phyloP scores from a whole-genome alignment of 2,888 invertebrate species.

The Diarsia rubi region DNA sequence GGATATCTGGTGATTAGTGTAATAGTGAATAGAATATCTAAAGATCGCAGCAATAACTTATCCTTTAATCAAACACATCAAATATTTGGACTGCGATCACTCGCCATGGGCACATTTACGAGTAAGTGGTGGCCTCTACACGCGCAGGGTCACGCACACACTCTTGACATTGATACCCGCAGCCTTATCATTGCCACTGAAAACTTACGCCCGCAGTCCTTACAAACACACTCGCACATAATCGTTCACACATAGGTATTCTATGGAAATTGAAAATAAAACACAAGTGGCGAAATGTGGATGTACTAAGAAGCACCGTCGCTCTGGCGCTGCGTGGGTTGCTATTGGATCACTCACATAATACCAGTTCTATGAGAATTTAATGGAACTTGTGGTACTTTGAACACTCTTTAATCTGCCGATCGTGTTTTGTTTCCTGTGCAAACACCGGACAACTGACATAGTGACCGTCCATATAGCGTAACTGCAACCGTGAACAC shows the following conservation, averaged over 20 bases:
- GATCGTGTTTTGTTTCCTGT: constrained; percentile 16
- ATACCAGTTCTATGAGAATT: background rate
- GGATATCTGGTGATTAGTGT: background rate
- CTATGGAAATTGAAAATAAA: background rate
- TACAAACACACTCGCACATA: background rate
- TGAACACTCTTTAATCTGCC: background rate
- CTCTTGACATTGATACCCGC: constrained; percentile 40
- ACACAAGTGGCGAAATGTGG: background rate
- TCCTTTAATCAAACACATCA: background rate
- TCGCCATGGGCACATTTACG: background rate
- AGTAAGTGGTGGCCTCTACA: constrained; percentile 10
- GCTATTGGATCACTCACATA: background rate
- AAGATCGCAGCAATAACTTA: background rate
- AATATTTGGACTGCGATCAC: background rate
- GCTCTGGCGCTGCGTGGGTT: background rate
- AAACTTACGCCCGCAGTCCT: constrained; percentile 7
- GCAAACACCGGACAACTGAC: background rate
- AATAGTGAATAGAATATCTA: background rate
- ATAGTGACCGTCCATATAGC: background rate
- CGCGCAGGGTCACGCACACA: constrained; percentile 28
- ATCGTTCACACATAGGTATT: background rate
- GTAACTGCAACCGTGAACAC: constrained; percentile 3
- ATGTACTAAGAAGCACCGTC: background rate
- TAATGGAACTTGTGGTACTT: background rate
- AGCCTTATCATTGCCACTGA: constrained; percentile 44